Base-by-base conservation (phyloP, 2,113 vertebrate genomes). In the Origma solitaria region DNA sequence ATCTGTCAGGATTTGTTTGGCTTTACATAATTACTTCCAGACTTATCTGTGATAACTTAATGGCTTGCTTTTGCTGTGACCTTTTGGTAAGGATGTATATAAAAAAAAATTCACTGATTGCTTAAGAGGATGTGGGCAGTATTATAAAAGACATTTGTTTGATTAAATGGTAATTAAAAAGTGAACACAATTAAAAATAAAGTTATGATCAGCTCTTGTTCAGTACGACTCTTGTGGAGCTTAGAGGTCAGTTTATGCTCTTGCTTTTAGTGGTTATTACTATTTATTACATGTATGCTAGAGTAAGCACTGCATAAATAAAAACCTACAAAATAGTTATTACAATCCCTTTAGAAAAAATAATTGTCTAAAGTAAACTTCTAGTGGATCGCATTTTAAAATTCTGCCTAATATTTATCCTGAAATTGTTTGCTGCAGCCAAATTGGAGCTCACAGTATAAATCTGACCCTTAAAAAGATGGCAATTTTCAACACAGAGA, bases 31-130 rank as follows among this genome's bases (percentile, higher is more conserved):
- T 96, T 95, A 97, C 94, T 97, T 96, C 95, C 95, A 96, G 86
- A 92, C 91, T 97, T 96, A 95, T 95, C 94, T 96, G 82, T 94
- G 96, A 94, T 97, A 96, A 97, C 91, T 96, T 95, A 95, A 95
- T 95, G 96, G 92, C 79, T 96, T 93, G 92, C 91, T 94, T 97
- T 95, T 94, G 78, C 82, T 86, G 61, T 92, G 92, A 96, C 95
- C 94, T 91, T 78, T 91, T 93, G 54, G 62, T 91, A 95, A 95
- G 80, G 77, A 86, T 93, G 66, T 90, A 65, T 76, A 91, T 80
- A 78, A 57, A 95, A 91, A 81, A 90, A 92, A 70, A 0, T 1
- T 42, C 28, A 60, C 68, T 86, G 90, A 92, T 95, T 94, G 90
- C 86, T 75, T 90, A 94, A 93, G 73, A 95, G 94, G 93, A 94